Base-by-base conservation (phyloP, 2,888 invertebrate genomes). In the Napeogenes inachia region DNA sequence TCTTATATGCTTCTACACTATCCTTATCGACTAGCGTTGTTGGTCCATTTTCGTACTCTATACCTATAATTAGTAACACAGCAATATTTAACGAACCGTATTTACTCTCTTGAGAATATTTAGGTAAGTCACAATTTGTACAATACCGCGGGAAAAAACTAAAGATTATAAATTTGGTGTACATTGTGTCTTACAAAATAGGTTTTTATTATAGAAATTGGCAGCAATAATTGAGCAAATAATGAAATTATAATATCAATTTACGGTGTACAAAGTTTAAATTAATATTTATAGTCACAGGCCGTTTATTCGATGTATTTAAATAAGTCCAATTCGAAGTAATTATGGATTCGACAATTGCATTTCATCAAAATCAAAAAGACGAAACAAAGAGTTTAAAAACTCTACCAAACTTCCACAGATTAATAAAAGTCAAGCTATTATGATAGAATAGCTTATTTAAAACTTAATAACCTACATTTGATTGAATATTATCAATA, bases 401-500 rank as follows among this genome's bases (percentile, higher is more conserved):
- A 57, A 42, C 4, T 45, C 45, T 50, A n/a, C 13, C 2, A 13
- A 50, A n/a, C 3, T 13, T 46, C 46, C 47, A 4, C 21, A 13
- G 13, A 30, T 13, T 42, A 42, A 10, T 42, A 10, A 42, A 42
- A 42, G 3, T 42, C 42, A 4, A 13, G 38, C 35, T 38, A 4
- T 59, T 42, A 5, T 35, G 12, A 21, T 32, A 46, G 8, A 56
- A 21, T n/a, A 53, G 33, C 47, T 21, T 45, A 21, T 42, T 35
- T 8, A 33, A n/a, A 33, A 10, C 21, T 50, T 55, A 47, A 32
- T 33, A 30, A 38, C 10, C 55, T 63, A 54, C 12, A 13, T n/a
- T 13, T 21, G 21, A 50, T 38, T 35, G 4, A 54, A 33, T 0
- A 33, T 54, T 47, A 62, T 63, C 65, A 69, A 56, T 68, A 73